Conservation (phyloP, 1,140 invertebrate species). For the Drosophila nigrodunni region DNA sequence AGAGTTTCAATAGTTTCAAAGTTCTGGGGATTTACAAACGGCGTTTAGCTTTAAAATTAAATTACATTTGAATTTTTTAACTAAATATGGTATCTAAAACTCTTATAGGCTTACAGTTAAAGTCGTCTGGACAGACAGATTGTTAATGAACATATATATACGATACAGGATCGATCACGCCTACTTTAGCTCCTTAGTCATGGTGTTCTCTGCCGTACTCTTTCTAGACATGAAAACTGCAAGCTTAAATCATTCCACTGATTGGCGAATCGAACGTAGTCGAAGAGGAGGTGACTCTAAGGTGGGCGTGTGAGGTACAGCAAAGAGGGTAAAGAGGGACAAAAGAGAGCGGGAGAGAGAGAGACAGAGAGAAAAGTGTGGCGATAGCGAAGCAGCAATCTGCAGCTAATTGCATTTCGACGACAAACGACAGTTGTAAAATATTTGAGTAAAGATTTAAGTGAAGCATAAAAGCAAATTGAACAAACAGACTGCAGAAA, state of each 20-base stretch:
- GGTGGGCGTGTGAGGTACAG: not conserved
- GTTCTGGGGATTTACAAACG: too few relatives aligned
- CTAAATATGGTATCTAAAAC: too few relatives aligned
- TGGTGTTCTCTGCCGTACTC: too few relatives aligned
- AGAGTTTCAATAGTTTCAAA: too few relatives aligned
- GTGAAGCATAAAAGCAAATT: conserved; percentile 11
- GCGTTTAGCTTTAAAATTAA: too few relatives aligned
- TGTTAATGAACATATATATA: too few relatives aligned
- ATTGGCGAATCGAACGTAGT: conserved; percentile 18
- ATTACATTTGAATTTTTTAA: too few relatives aligned
- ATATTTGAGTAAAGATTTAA: conserved; percentile 43
- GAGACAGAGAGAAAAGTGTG: not conserved
- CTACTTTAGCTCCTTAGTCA: too few relatives aligned
- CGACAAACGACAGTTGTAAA: conserved; percentile 37
- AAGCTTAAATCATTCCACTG: conserved; percentile 16
- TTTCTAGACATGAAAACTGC: not conserved
- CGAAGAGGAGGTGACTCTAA: conserved; percentile 1
- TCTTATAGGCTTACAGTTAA: too few relatives aligned
- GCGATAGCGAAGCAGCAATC: conserved; percentile 42
- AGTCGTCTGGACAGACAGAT: too few relatives aligned
- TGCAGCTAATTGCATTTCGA: conserved; percentile 49
- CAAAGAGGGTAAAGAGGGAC: not conserved
- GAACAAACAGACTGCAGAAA: not conserved
- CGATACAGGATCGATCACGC: too few relatives aligned
- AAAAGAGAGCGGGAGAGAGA: not conserved